Conservation (phyloP, 2,113 vertebrate genomes). For the Thinocorus orbignyianus region DNA sequence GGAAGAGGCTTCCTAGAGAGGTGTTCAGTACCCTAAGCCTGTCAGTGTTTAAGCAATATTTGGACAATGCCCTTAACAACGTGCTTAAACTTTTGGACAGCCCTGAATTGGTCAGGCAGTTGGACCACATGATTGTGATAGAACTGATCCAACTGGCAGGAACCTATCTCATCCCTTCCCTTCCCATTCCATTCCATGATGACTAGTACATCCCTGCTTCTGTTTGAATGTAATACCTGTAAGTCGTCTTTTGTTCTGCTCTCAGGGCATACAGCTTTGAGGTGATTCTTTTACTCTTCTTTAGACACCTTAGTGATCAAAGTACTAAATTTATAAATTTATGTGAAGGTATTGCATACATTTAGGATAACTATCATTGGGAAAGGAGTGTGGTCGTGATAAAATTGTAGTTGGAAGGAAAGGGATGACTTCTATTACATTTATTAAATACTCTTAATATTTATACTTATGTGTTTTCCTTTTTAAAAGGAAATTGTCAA, state of each 20-base stretch:
- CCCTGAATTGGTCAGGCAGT: neutral
- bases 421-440: neutral
- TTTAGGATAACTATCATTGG: neutral
- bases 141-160: too few species aligned
- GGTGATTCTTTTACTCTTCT: neutral
- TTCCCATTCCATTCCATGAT: neutral
- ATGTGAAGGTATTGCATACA: neutral
- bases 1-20: neutral
- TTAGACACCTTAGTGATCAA: neutral
- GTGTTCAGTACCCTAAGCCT: neutral
- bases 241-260: neutral
- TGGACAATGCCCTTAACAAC: neutral
- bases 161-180: neutral
- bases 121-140: neutral
- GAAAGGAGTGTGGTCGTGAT: neutral
- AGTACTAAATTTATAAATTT: neutral
- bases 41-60: neutral
- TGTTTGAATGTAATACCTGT: neutral
- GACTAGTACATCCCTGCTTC: neutral
- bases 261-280: neutral
- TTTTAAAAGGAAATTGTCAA: conserved; percentile 74
- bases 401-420: neutral
- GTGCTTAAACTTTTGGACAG: neutral
- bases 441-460: neutral
- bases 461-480: neutral